phyloP scores from a whole-genome alignment of 2,113 vertebrate genomes.

The Noctilio leporinus region DNA sequence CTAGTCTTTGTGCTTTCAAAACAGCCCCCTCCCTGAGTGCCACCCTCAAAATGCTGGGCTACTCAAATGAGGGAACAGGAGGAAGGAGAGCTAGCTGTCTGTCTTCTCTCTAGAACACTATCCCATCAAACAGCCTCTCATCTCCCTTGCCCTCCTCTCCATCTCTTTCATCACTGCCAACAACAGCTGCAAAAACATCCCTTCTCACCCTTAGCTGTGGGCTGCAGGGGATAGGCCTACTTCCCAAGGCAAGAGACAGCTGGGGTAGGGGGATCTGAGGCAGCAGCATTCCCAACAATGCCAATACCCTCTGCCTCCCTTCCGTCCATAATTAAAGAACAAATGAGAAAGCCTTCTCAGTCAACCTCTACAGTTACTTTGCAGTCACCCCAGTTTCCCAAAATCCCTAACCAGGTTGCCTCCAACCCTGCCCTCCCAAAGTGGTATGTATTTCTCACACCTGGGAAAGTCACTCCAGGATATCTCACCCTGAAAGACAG shows the following conservation, averaged over 20 bases:
- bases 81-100: background rate
- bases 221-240: background rate
- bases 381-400: background rate
- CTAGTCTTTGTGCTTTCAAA: conserved; percentile 1
- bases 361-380: background rate
- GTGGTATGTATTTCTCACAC: background rate
- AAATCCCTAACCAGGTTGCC: background rate
- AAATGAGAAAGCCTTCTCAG: background rate
- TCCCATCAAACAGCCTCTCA: background rate
- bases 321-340: background rate
- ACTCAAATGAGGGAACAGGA: background rate
- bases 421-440: background rate
- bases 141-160: background rate
- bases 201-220: background rate
- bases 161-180: background rate
- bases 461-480: conserved; percentile 32
- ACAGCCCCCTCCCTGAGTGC: background rate
- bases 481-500: conserved; percentile 45
- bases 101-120: background rate
- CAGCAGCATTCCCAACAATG: background rate
- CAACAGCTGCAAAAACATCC: background rate
- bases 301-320: background rate
- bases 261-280: no score
- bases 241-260: background rate
- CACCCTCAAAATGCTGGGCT: background rate